Evolutionary conservation across 2,888 invertebrate species (phyloP).

Genomic region (Glyphotaelius pellucidus): DNA sequence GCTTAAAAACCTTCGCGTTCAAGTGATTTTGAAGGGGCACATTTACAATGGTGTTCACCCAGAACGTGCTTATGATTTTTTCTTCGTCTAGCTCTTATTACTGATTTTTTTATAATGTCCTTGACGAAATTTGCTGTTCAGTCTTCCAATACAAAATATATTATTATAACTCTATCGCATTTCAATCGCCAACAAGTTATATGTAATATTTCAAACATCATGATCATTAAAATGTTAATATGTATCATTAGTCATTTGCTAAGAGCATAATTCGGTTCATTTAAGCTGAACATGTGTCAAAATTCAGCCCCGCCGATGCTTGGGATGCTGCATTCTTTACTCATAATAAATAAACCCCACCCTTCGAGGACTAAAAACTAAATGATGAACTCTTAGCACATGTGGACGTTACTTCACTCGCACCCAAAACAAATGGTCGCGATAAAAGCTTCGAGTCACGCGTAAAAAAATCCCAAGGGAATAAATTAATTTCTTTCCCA

Average conservation of each 20-base stretch:
- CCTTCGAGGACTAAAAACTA: conserved; percentile 21
- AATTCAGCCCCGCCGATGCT: background rate
- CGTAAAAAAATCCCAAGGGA: conserved; percentile 48
- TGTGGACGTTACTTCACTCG: background rate
- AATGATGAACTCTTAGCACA: conserved; percentile 7
- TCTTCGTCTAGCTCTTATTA: too few species aligned
- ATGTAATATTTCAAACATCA: too few species aligned
- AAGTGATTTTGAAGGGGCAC: too few species aligned
- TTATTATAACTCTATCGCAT: too few species aligned
- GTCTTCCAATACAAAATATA: too few species aligned
- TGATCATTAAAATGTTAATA: background rate
- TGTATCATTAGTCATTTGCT: background rate
- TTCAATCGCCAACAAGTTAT: too few species aligned
- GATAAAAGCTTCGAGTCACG: conserved; percentile 50
- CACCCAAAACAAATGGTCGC: conserved; percentile 14
- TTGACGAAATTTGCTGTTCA: too few species aligned
- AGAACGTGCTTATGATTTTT: too few species aligned
- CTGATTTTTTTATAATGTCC: too few species aligned
- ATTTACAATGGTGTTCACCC: too few species aligned
- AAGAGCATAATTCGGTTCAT: background rate
- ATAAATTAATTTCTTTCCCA: conserved; percentile 66
- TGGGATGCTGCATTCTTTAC: conserved; percentile 17
- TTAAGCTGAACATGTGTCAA: conserved; percentile 4
- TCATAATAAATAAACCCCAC: conserved; percentile 26
- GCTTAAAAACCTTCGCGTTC: too few species aligned